Evolutionary conservation across 2,797 vertebrate genomes (phyloP).

Genomic region (Trachops cirrhosus): DNA sequence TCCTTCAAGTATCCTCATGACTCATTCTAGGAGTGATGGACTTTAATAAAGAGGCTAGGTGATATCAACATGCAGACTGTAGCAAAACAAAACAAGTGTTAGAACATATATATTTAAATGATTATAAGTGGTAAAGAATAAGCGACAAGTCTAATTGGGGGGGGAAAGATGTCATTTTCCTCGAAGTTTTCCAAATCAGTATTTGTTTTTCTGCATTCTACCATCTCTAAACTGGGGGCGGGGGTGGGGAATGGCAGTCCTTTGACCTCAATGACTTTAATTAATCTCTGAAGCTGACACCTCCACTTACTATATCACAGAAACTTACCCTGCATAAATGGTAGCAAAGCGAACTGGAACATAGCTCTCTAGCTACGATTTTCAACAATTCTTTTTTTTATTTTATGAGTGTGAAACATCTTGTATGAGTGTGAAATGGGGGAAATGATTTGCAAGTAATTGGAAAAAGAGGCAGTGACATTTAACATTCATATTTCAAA

Average conservation of each 20-base stretch:
- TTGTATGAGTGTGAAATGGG: background rate
- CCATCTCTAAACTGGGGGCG: background rate
- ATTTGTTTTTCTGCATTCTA: conserved; percentile 21
- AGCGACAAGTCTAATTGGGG: background rate
- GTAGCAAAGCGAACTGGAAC: background rate
- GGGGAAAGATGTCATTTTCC: background rate
- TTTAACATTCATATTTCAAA: conserved; percentile 16
- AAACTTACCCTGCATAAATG: background rate
- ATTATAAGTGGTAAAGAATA: background rate
- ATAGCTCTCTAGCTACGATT: background rate
- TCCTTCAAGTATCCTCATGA: background rate
- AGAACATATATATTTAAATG: background rate
- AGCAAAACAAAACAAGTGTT: conserved; percentile 6
- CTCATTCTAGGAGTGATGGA: background rate
- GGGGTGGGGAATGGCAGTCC: background rate
- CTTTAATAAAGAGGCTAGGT: background rate
- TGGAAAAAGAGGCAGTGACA: background rate
- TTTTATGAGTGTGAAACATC: background rate
- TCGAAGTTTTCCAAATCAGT: background rate
- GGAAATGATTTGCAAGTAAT: background rate
- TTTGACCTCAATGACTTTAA: background rate
- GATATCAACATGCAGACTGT: background rate
- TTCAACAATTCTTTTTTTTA: background rate
- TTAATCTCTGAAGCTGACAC: background rate
- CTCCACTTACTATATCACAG: background rate